A percentile compares a stretch with the other conserved stretches of the same genome.
Conservation (phyloP, 2,113 vertebrate species). For the Amphiprion ocellaris region DNA sequence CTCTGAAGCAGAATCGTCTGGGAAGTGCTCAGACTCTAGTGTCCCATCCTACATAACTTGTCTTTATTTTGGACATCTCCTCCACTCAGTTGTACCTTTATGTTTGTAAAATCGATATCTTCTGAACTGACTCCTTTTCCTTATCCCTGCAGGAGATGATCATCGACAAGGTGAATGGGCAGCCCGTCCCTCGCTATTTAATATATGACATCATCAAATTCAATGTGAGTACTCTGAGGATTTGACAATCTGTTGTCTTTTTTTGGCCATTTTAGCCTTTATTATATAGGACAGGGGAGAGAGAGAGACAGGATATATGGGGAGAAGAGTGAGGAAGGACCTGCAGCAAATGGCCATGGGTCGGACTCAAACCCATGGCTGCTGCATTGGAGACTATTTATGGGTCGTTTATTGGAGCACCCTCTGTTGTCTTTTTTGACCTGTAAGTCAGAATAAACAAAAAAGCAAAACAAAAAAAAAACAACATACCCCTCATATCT, state of each 20-base stretch:
- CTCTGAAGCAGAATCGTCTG: conserved; percentile 33
- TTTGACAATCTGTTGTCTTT: conserved; percentile 27
- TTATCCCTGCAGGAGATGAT: conserved; percentile 95
- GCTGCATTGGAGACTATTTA: too few species aligned
- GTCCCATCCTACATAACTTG: conserved; percentile 15
- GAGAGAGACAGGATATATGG: too few species aligned
- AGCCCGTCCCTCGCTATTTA: conserved; percentile 95
- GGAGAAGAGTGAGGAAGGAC: too few species aligned
- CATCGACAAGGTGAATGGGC: conserved; percentile 97
- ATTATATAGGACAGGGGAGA: too few species aligned
- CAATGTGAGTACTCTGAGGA: conserved; percentile 89
- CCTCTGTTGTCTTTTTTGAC: conserved; percentile 5
- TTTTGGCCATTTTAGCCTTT: too few species aligned
- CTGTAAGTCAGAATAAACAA: conserved; percentile 10
- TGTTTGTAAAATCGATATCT: not conserved
- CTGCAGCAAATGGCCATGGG: too few species aligned
- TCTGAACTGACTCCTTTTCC: conserved; percentile 29
- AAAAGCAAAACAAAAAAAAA: not conserved
- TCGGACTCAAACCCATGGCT: too few species aligned
- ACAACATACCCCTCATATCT: not conserved
- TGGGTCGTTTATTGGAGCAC: too few species aligned
- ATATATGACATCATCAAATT: conserved; percentile 99
- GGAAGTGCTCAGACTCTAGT: conserved; percentile 22
- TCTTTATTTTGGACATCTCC: not conserved
- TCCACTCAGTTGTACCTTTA: not conserved